A percentile compares a stretch with the other conserved stretches of the same genome.
phyloP scores from a whole-genome alignment of 1,140 invertebrate species.

The Yoshiicerus persimilis region DNA sequence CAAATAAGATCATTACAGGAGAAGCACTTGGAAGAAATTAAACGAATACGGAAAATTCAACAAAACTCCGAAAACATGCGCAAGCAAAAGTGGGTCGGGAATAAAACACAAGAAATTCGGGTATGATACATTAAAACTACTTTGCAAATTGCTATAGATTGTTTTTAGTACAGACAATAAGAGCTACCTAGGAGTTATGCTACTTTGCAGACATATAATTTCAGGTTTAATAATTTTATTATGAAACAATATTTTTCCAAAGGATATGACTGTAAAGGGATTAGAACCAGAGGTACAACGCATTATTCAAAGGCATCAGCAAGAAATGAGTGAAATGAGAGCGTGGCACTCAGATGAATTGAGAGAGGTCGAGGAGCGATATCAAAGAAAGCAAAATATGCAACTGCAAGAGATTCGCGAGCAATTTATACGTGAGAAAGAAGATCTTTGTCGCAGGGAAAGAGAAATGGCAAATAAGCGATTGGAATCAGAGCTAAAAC shows the following conservation, averaged over 20 bases:
- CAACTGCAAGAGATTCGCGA: conserved; percentile 58
- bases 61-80: conserved; percentile 67
- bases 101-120: conserved; percentile 71
- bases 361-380: conserved; percentile 61
- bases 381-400: conserved; percentile 59
- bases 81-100: conserved; percentile 68
- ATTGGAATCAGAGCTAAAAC: conserved; percentile 32
- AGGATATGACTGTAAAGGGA: conserved; percentile 71
- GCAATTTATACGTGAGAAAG: conserved; percentile 57
- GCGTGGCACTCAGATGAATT: conserved; percentile 60
- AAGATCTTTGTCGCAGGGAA: conserved; percentile 57
- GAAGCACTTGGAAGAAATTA: conserved; percentile 65
- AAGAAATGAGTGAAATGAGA: conserved; percentile 62
- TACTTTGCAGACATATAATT: background rate
- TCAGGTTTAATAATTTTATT: conserved; percentile 16
- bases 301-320: conserved; percentile 65
- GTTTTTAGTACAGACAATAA: background rate
- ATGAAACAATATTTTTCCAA: background rate
- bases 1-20: conserved; percentile 64
- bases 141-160: background rate
- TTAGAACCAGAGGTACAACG: conserved; percentile 69
- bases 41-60: conserved; percentile 68
- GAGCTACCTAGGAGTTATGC: background rate
- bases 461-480: conserved; percentile 57
- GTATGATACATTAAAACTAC: conserved; percentile 51